These are phyloP conservation scores for Acleris sparsana DNA, from an alignment of 2,888 invertebrate genomes.

Conservation along the genomic window DNA sequence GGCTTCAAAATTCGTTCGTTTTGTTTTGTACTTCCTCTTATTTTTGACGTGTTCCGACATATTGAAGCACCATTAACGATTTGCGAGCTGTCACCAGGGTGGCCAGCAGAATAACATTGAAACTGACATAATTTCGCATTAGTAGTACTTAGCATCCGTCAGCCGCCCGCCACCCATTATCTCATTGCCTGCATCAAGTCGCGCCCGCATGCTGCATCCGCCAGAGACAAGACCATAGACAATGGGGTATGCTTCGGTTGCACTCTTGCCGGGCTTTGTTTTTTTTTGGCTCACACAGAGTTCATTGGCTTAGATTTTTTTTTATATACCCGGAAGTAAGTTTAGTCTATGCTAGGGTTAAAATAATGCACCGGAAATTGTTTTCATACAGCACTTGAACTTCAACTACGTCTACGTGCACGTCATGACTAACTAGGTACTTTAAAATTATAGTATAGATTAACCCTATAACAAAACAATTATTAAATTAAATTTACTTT, in stretches of 20 bases:
- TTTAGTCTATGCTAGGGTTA: neutral
- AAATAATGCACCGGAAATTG: slow-evolving; percentile 14
- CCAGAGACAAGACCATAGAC: slow-evolving; percentile 63
- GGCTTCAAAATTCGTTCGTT: too few species aligned
- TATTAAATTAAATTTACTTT: too few species aligned
- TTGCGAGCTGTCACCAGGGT: slow-evolving; percentile 15
- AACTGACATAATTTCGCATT: slow-evolving; percentile 37
- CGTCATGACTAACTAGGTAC: too few species aligned
- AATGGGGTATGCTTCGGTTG: slow-evolving; percentile 60
- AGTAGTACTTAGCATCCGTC: slow-evolving; percentile 40
- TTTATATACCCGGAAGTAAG: slow-evolving; percentile 18
- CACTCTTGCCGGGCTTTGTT: slow-evolving; percentile 50
- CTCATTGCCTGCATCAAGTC: slow-evolving; percentile 62
- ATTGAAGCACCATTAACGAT: neutral
- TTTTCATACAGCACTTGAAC: neutral
- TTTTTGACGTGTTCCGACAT: too few species aligned
- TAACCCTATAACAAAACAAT: too few species aligned
- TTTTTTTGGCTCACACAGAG: slow-evolving; percentile 55
- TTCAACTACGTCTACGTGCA: neutral
- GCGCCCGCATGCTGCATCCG: slow-evolving; percentile 45
- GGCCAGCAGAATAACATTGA: slow-evolving; percentile 22
- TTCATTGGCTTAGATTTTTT: slow-evolving; percentile 38
- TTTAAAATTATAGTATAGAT: too few species aligned
- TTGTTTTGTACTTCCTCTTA: too few species aligned
- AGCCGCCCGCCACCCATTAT: slow-evolving; percentile 60